Evolutionary conservation across 1,140 invertebrate species (phyloP).

Genomic region (Stegodyphus mimosarum): DNA sequence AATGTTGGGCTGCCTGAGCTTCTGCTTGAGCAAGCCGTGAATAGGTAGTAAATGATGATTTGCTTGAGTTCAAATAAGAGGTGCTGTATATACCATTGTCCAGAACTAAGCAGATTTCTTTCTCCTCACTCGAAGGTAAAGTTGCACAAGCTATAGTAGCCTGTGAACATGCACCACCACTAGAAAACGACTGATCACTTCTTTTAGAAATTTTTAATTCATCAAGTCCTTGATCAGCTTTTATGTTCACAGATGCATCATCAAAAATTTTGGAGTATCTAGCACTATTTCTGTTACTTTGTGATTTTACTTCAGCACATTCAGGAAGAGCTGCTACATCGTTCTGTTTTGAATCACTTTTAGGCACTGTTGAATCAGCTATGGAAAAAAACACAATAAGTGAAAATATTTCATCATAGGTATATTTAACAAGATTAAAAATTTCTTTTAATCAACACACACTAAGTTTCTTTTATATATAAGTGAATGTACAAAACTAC

Average conservation of each 20-base stretch:
- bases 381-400: not conserved
- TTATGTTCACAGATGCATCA: slow-evolving; percentile 18
- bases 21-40: slow-evolving; percentile 25
- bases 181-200: slow-evolving; percentile 1
- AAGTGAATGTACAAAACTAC: too few species aligned
- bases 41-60: slow-evolving; percentile 37
- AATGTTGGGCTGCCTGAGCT: slow-evolving; percentile 32
- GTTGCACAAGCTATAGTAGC: slow-evolving; percentile 24
- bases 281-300: slow-evolving; percentile 15
- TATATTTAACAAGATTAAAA: too few species aligned
- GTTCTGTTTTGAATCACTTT: slow-evolving; percentile 37
- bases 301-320: slow-evolving; percentile 19
- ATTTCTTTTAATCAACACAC: too few species aligned
- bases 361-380: slow-evolving; percentile 50
- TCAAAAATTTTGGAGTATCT: slow-evolving; percentile 29
- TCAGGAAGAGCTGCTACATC: slow-evolving; percentile 6
- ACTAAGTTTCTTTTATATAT: too few species aligned
- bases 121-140: slow-evolving; percentile 16
- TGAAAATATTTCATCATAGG: too few species aligned
- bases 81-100: slow-evolving; percentile 41
- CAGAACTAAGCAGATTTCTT: slow-evolving; percentile 47
- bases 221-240: slow-evolving; percentile 11
- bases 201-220: slow-evolving; percentile 16
- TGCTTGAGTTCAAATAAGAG: slow-evolving; percentile 33
- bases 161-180: slow-evolving; percentile 29